phyloP scores from a whole-genome alignment of 2,113 vertebrate genomes.

The Otolemur garnettii region DNA sequence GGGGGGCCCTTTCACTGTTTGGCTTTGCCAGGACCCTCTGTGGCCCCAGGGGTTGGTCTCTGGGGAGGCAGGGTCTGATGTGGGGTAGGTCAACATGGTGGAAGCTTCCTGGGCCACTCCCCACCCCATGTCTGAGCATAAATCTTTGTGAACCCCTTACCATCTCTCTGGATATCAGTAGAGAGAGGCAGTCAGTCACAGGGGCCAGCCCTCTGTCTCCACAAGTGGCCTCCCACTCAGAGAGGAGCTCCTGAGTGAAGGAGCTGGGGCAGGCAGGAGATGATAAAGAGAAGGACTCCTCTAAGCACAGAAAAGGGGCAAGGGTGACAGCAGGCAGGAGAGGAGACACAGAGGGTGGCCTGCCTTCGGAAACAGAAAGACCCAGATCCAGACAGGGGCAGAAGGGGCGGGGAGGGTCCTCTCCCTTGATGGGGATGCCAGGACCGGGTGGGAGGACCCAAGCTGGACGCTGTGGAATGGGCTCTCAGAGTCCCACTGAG shows the following conservation, averaged over 20 bases:
- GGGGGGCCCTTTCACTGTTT: not conserved
- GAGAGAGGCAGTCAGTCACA: not conserved
- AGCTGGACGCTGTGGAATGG: slow-evolving; percentile 61
- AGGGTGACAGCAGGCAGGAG: not conserved
- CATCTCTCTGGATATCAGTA: too few relatives aligned
- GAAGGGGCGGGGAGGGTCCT: not conserved
- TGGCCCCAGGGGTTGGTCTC: not conserved
- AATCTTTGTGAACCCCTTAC: not conserved
- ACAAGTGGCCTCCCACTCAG: not conserved
- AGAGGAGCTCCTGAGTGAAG: not conserved
- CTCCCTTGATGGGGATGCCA: not conserved
- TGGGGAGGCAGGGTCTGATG: not conserved
- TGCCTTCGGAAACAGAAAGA: slow-evolving; percentile 42
- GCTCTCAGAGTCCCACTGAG: slow-evolving; percentile 82
- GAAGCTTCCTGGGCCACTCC: not conserved
- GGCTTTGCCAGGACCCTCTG: not conserved
- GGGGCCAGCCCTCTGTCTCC: not conserved
- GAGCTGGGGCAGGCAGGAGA: not conserved
- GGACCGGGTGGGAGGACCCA: slow-evolving; percentile 39
- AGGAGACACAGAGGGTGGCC: not conserved
- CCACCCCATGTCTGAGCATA: not conserved
- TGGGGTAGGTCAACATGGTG: not conserved
- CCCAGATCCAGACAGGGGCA: slow-evolving; percentile 30
- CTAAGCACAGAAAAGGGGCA: not conserved
- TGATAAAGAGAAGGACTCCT: not conserved